These are phyloP conservation scores for Leucophenga montana DNA, from an alignment of 2,888 invertebrate species.

Conservation along the genomic window DNA sequence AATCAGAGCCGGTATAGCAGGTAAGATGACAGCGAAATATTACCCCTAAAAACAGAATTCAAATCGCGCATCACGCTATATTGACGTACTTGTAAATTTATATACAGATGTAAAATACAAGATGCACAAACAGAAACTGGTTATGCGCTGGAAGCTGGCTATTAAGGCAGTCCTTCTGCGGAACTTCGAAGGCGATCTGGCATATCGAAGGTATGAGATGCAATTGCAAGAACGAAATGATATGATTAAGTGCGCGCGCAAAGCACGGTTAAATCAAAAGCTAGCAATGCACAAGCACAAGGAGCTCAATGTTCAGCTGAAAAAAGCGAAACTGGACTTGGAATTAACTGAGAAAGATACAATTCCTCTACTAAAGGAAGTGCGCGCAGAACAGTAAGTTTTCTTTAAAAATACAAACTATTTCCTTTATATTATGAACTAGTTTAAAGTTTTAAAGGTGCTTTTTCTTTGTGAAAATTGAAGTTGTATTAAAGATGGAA, in stretches of 20 bases:
- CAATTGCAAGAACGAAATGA: slow-evolving; percentile 54
- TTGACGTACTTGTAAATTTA: too few relatives aligned
- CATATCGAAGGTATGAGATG: slow-evolving; percentile 52
- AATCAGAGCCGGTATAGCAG: slow-evolving; percentile 33
- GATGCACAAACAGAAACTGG: slow-evolving; percentile 19
- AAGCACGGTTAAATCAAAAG: slow-evolving; percentile 48
- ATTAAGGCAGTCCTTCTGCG: slow-evolving; percentile 42
- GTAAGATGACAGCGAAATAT: neutral
- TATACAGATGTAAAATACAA: slow-evolving; percentile 29
- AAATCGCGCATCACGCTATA: too few relatives aligned
- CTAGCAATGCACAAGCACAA: slow-evolving; percentile 53
- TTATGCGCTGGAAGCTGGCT: slow-evolving; percentile 46
- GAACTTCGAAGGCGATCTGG: slow-evolving; percentile 50
- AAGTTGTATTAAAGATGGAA: too few relatives aligned
- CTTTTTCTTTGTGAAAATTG: too few relatives aligned
- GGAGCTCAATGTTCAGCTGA: slow-evolving; percentile 53
- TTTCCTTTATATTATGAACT: too few relatives aligned
- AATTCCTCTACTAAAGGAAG: neutral
- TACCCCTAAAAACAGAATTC: neutral
- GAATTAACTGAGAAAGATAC: slow-evolving; percentile 42
- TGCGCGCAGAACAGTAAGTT: too few relatives aligned
- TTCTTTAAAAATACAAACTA: too few relatives aligned
- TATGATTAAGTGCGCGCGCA: slow-evolving; percentile 48
- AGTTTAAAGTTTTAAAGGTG: too few relatives aligned
- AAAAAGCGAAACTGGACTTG: slow-evolving; percentile 43